A percentile compares a stretch with the other conserved stretches of the same genome.
phyloP scores from a whole-genome alignment of 64 coral and sea anemone species.

The Exaiptasia diaphana region DNA sequence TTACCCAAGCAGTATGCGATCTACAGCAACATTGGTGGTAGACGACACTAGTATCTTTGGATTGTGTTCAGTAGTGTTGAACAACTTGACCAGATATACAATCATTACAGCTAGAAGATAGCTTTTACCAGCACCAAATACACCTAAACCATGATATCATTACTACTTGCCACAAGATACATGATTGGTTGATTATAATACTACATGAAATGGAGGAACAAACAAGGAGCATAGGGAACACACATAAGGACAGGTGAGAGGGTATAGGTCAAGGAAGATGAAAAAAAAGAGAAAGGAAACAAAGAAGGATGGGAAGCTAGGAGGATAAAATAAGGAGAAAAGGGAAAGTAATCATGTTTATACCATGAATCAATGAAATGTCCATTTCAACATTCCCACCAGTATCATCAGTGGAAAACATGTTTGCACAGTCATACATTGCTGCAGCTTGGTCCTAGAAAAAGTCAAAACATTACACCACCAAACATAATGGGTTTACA shows the following conservation, averaged over 20 bases:
- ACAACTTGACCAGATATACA: constrained; percentile 78
- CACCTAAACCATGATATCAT: constrained; percentile 21
- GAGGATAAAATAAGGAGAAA: too few species aligned
- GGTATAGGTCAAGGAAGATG: too few species aligned
- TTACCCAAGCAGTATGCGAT: constrained; percentile 90
- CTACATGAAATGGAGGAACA: too few species aligned
- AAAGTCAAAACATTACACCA: too few species aligned
- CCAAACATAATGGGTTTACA: too few species aligned
- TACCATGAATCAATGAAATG: constrained; percentile 73
- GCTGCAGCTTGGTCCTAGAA: constrained; percentile 83
- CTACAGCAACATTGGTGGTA: constrained; percentile 93
- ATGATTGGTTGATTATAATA: background rate
- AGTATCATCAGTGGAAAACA: constrained; percentile 46
- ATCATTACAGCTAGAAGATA: constrained; percentile 80
- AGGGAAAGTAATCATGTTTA: too few species aligned
- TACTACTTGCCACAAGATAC: background rate
- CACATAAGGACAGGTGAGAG: too few species aligned
- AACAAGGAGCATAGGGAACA: too few species aligned
- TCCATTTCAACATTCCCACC: background rate
- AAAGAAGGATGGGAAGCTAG: too few species aligned
- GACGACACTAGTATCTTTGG: constrained; percentile 90
- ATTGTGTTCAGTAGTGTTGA: constrained; percentile 8
- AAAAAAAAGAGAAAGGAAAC: too few species aligned
- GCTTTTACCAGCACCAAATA: constrained; percentile 95
- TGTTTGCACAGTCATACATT: constrained; percentile 68